phyloP scores from a whole-genome alignment of 2,797 vertebrate genomes.

The Clarias pachynema region DNA sequence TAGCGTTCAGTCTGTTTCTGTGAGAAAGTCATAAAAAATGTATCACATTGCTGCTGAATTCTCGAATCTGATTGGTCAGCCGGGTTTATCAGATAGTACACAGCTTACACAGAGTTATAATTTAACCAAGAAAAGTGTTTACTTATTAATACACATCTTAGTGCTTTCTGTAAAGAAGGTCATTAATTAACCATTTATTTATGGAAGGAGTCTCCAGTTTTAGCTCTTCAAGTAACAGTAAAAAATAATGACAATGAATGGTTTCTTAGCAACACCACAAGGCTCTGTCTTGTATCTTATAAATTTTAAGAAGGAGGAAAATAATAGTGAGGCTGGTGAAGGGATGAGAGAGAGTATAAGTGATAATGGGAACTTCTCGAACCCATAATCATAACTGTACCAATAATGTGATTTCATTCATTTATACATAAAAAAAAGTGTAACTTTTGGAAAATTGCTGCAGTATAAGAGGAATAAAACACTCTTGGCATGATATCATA shows the following conservation, averaged over 20 bases:
- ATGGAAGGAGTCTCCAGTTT: not conserved
- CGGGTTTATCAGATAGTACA: not conserved
- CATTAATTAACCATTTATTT: not conserved
- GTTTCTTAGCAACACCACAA: not conserved
- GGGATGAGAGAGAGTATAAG: not conserved
- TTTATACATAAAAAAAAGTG: not conserved
- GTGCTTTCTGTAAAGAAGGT: not conserved
- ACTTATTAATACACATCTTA: not conserved
- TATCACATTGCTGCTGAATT: not conserved
- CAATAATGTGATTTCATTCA: not conserved
- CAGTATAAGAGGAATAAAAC: not conserved
- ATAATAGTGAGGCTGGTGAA: not conserved
- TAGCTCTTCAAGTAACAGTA: not conserved
- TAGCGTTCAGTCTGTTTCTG: not conserved
- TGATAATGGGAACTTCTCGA: not conserved
- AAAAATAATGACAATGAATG: not conserved
- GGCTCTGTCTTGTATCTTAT: too few relatives aligned
- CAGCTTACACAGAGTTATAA: not conserved
- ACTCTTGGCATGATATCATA: not conserved
- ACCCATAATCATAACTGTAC: not conserved
- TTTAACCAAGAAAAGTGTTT: not conserved
- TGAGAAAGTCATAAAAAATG: not conserved
- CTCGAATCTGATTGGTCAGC: not conserved
- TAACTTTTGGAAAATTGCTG: not conserved
- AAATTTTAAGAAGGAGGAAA: too few relatives aligned